Percentiles rank a stretch among this genome's conserved stretches.
Evolutionary conservation across 2,888 invertebrate species (phyloP).

Genomic region (Sinopyrophorus schimmeli): DNA sequence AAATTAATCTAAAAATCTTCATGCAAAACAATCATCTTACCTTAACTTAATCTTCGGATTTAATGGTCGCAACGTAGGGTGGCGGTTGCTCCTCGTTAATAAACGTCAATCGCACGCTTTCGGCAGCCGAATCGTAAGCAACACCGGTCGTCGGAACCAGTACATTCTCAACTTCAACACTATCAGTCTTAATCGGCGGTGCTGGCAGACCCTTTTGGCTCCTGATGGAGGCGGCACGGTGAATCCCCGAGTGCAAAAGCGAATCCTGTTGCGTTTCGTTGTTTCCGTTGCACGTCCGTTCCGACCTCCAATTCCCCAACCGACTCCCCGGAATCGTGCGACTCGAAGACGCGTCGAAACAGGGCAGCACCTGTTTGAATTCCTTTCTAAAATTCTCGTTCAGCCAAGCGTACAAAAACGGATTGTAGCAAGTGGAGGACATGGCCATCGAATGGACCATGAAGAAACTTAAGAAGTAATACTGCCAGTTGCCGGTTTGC

Average conservation of each 20-base stretch:
- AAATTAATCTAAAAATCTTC: too few relatives aligned
- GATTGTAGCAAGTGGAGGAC: constrained; percentile 94
- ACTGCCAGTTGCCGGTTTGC: constrained; percentile 73
- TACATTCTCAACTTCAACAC: constrained; percentile 63
- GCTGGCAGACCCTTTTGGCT: constrained; percentile 44
- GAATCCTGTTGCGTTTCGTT: constrained; percentile 70
- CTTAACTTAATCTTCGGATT: constrained; percentile 13
- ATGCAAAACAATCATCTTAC: too few relatives aligned
- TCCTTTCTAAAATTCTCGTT: constrained; percentile 93
- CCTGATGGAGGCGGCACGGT: constrained; percentile 60
- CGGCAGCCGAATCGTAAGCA: constrained; percentile 53
- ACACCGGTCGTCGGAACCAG: constrained; percentile 53
- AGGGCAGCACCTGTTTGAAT: constrained; percentile 76
- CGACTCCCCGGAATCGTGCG: constrained; percentile 41
- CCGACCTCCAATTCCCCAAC: constrained; percentile 65
- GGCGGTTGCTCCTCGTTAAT: constrained; percentile 51
- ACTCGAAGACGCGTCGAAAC: constrained; percentile 57
- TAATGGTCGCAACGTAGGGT: constrained; percentile 1
- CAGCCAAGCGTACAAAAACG: constrained; percentile 93
- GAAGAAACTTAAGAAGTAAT: constrained; percentile 88
- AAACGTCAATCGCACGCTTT: constrained; percentile 53
- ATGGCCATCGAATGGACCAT: constrained; percentile 86
- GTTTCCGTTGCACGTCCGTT: constrained; percentile 75
- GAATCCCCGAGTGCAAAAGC: constrained; percentile 56
- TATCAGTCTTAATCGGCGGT: constrained; percentile 56